Evolutionary conservation across 2,113 vertebrate species (phyloP).

Genomic region (Silurus asotus): DNA sequence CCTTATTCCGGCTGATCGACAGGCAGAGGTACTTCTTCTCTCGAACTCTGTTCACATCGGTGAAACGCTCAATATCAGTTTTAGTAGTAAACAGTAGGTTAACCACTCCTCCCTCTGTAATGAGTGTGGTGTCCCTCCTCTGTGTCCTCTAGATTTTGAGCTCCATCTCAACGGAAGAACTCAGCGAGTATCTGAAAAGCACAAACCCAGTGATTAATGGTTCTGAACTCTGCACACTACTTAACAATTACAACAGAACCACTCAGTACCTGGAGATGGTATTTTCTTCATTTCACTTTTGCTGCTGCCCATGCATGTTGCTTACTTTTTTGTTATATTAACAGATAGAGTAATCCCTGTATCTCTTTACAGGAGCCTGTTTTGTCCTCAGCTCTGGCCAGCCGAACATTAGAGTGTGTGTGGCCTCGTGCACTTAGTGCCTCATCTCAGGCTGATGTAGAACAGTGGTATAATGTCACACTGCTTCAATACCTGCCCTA

Average conservation of each 20-base stretch:
- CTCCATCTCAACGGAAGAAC: slow-evolving; percentile 62
- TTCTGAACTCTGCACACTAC: slow-evolving; percentile 60
- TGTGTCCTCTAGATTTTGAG: slow-evolving; percentile 59
- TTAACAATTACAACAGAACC: slow-evolving; percentile 60
- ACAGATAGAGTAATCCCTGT: slow-evolving; percentile 60
- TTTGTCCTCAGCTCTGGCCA: slow-evolving; percentile 45
- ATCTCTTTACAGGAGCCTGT: slow-evolving; percentile 60
- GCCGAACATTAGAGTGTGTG: slow-evolving; percentile 63
- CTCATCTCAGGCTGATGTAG: slow-evolving; percentile 55
- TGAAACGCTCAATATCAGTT: neutral
- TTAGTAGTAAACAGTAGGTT: neutral
- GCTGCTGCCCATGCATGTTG: neutral
- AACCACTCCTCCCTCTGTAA: neutral
- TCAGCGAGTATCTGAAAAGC: slow-evolving; percentile 58
- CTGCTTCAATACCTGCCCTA: slow-evolving; percentile 64
- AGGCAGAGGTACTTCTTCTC: slow-evolving; percentile 37
- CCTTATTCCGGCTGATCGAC: slow-evolving; percentile 41
- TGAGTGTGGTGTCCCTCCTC: neutral
- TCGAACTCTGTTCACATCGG: no score
- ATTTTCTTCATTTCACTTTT: neutral
- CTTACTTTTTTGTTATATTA: slow-evolving; percentile 45
- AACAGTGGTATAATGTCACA: slow-evolving; percentile 63
- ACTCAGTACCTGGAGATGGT: slow-evolving; percentile 60
- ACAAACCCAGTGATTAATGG: slow-evolving; percentile 41
- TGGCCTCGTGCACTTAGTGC: slow-evolving; percentile 67